Percentiles rank a stretch among this genome's conserved stretches.
Conservation (phyloP, 2,888 invertebrate species). For the Gastrophysa polygoni region DNA sequence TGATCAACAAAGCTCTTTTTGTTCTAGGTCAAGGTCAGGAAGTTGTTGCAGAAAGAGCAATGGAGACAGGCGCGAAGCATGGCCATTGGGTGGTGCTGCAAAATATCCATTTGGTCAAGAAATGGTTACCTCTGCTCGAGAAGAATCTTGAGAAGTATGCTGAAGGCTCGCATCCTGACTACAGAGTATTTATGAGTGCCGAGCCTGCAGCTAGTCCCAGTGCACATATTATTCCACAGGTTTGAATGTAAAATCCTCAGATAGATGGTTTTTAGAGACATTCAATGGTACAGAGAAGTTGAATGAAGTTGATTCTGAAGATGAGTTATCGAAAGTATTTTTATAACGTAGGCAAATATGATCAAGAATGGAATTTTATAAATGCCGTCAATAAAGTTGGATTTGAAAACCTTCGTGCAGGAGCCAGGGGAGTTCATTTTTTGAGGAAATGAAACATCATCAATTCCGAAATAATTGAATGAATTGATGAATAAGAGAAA, state of each 20-base stretch:
- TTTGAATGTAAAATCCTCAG: slow-evolving; percentile 38
- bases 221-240: slow-evolving; percentile 92
- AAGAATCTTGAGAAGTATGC: slow-evolving; percentile 89
- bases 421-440: no score
- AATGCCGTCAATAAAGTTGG: no score
- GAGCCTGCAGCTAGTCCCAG: slow-evolving; percentile 89
- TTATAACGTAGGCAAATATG: no score
- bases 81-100: slow-evolving; percentile 98
- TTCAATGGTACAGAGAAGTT: no score
- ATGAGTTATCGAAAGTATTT: no score
- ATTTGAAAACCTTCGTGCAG: no score
- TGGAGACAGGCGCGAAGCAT: slow-evolving; percentile 82
- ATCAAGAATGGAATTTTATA: no score
- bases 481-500: no score
- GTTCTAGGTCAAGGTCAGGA: slow-evolving; percentile 86
- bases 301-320: no score
- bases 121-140: slow-evolving; percentile 89
- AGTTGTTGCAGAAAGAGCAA: slow-evolving; percentile 89
- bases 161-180: slow-evolving; percentile 77
- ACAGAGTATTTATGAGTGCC: slow-evolving; percentile 91
- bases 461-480: no score
- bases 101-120: slow-evolving; percentile 95
- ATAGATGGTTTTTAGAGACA: no score
- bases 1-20: not conserved
- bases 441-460: no score